A percentile compares a stretch with the other conserved stretches of the same genome.
Evolutionary conservation across 1,140 invertebrate genomes (phyloP).

Genomic region (Brachionus manjavacas): DNA sequence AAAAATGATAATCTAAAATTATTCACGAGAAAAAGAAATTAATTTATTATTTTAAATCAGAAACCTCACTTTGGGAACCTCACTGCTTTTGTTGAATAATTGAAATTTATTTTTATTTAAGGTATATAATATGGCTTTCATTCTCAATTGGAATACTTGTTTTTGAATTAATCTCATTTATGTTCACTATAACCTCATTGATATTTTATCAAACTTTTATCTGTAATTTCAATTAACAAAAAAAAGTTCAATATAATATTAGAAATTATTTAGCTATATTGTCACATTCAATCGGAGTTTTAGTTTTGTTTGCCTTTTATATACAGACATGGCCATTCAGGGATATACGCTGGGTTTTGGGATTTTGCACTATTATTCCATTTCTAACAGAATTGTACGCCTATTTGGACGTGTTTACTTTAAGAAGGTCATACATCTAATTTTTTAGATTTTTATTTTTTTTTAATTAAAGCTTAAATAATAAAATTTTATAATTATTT

Average conservation of each 20-base stretch:
- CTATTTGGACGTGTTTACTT: conserved; percentile 1
- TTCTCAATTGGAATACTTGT: conserved; percentile 11
- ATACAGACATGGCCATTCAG: conserved; percentile 26
- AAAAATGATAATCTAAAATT: too few relatives aligned
- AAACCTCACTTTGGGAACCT: background rate
- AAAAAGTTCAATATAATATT: background rate
- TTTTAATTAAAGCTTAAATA: conserved; percentile 1
- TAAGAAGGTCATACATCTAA: conserved; percentile 4
- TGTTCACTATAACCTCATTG: conserved; percentile 17
- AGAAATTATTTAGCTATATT: background rate
- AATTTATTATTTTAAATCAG: too few relatives aligned
- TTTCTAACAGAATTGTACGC: conserved; percentile 29
- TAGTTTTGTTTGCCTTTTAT: conserved; percentile 32
- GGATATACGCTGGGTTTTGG: conserved; percentile 12
- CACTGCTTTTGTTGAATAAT: background rate
- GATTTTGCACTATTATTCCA: conserved; percentile 39
- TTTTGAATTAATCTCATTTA: conserved; percentile 12
- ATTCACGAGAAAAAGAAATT: too few relatives aligned
- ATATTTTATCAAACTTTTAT: conserved; percentile 33
- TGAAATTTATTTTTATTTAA: background rate
- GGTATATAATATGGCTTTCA: conserved; percentile 34
- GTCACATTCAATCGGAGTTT: conserved; percentile 24
- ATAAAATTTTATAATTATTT: background rate
- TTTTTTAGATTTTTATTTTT: background rate
- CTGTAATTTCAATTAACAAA: background rate